phyloP scores from a whole-genome alignment of 2,888 invertebrate genomes.

The Melinaea marsaeus region DNA sequence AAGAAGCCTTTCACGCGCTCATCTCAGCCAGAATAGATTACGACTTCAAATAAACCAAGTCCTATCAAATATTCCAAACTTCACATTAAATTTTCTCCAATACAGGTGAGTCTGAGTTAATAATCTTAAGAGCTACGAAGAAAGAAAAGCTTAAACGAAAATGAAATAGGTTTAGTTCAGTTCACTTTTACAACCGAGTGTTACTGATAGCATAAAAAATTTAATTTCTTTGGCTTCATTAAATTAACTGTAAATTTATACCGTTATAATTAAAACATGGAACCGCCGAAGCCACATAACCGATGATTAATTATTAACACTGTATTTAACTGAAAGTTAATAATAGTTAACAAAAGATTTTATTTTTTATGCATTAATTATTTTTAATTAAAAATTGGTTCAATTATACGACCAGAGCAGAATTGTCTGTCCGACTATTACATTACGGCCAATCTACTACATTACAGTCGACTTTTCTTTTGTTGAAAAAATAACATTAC shows the following conservation, averaged over 20 bases:
- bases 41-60: too few relatives aligned
- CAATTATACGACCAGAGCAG: too few relatives aligned
- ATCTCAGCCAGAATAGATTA: too few relatives aligned
- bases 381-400: too few relatives aligned
- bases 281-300: constrained; percentile 35
- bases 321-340: constrained; percentile 22
- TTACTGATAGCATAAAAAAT: not conserved
- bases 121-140: too few relatives aligned
- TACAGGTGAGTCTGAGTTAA: not conserved
- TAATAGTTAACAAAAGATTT: constrained; percentile 2
- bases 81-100: not conserved
- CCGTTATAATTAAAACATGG: constrained; percentile 49
- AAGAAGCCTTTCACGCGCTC: too few relatives aligned
- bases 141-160: not conserved
- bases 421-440: too few relatives aligned
- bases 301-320: constrained; percentile 31
- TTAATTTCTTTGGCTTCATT: constrained; percentile 18
- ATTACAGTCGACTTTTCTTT: too few relatives aligned
- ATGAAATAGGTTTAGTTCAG: not conserved
- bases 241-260: constrained; percentile 24
- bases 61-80: too few relatives aligned
- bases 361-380: not conserved
- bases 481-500: too few relatives aligned
- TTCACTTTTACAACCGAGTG: not conserved
- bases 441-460: too few relatives aligned